Evolutionary conservation across 2,888 invertebrate genomes (phyloP), one percentile per base, ranked within the genome.

Genomic region (Drosophila picticornis): DNA sequence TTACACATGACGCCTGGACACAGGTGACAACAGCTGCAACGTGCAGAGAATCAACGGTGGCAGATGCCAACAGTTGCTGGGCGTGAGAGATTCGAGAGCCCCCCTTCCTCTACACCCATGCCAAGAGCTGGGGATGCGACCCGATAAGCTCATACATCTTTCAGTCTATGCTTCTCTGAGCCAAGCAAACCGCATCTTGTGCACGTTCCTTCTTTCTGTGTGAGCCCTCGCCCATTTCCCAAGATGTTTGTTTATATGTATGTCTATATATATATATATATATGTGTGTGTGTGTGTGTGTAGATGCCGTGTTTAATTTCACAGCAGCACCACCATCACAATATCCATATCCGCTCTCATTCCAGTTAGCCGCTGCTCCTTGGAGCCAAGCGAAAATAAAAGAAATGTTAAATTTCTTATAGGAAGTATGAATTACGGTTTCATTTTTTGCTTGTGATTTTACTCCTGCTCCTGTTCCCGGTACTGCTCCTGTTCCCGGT

Each of bases 121-220:
- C 40, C 43, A n/a, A 27, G 25, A 38, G 34, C n/a, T 16, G 60
- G 25, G 60, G 29, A 57, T 70, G 38, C 27, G 34, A 48, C 29
- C 51, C 36, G 29, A 16, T 29, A 46, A 56, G 50, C 51, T 62
- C 40, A 51, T 48, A 27, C 59, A 66, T 60, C 60, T 58, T 52
- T 48, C 61, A 25, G 58, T 60, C 64, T 59, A 59, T 57, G 61
- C 57, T 63, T 38, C 58, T 62, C 65, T 46, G 46, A 64, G 68
- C 25, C 32, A 52, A 65, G 43, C 75, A 81, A 91, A 90, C 87
- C 88, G 75, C 91, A 91, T 89, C 91, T 91, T 91, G 87, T 82
- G 91, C 91, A 91, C 91, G 91, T 89, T 91, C 84, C 78, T 68
- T 60, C 34, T 53, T 40, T 58, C 25, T 40, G 34, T 58, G 36